Evolutionary conservation across 2,113 vertebrate species (phyloP), one percentile per base, ranked within the genome.

Genomic region (Xerus inauris): DNA sequence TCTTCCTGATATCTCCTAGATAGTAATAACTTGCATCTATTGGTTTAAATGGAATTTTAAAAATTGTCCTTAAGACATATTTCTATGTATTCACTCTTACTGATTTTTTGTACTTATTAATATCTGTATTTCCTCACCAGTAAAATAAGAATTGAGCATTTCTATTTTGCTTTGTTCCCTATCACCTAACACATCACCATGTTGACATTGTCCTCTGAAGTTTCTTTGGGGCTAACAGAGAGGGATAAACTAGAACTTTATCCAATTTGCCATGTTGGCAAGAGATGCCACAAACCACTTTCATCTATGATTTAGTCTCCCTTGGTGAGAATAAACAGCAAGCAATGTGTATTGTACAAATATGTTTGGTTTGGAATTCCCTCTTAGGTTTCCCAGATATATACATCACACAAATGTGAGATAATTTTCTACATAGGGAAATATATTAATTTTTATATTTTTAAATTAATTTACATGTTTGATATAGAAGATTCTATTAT

Each of bases 381-480:
- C 51, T 65, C 16, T 75, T n/a, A 75, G 47, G 42, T 40, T 72
- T 47, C 8, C 17, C 26, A 91, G 32, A 42, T 12, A 47, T 42
- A 26, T 54, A 14, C 10, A 65, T 72, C 35, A n/a, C 64, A 42
- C 73, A 93, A n/a, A 45, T 90, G 35, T 79, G 30, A 47, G 28
- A 86, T 4, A 91, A 79, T n/a, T 87, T 40, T 83, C 22, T 32
- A 64, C 5, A 14, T 45, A 26, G 9, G 28, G 3, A 32, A 59
- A 83, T 81, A n/a, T 3, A 95, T 82, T 92, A 62, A 28, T 6
- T 89, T 87, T 87, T 72, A 73, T 84, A 73, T 62, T 75, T 91
- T 73, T 89, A 5, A 62, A 28, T 84, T 69, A 82, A 69, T 35
- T 77, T 82, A 28, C 35, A 77, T 40, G 40, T 1, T 51, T 47